Evolutionary conservation across 2,797 vertebrate species (phyloP).

Genomic region (Chaetophractus vellerosus): DNA sequence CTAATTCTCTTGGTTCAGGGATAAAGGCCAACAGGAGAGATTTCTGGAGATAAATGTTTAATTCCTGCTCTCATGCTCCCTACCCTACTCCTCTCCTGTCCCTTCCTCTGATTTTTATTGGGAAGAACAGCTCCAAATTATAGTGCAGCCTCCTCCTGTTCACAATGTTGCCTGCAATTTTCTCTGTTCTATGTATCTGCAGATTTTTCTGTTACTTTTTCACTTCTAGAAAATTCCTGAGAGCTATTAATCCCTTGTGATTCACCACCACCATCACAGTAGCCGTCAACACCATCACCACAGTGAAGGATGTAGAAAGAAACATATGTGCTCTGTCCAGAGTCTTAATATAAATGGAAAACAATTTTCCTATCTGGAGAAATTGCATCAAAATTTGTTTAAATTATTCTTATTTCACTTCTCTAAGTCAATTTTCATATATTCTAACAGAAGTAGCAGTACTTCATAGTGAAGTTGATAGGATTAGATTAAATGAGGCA

Average conservation of each 20-base stretch:
- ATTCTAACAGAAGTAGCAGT: slow-evolving; percentile 55
- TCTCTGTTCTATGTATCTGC: not conserved
- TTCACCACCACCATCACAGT: not conserved
- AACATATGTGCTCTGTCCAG: not conserved
- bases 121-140: not conserved
- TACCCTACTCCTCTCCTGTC: not conserved
- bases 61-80: not conserved
- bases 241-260: not conserved
- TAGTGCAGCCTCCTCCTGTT: rapidly evolving
- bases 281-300: not conserved
- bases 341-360: slow-evolving; percentile 36
- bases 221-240: not conserved
- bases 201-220: not conserved
- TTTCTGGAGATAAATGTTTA: not conserved
- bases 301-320: not conserved
- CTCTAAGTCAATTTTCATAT: slow-evolving; percentile 28
- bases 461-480: not conserved
- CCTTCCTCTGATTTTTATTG: not conserved
- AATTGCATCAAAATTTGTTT: slow-evolving; percentile 54
- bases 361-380: not conserved
- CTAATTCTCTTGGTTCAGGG: not conserved
- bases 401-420: slow-evolving; percentile 60
- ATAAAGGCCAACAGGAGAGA: not conserved
- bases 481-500: slow-evolving; percentile 60
- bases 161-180: not conserved